These are phyloP conservation scores for Diceros bicornis DNA, from an alignment of 2,797 vertebrate genomes.

Conservation along the genomic window DNA sequence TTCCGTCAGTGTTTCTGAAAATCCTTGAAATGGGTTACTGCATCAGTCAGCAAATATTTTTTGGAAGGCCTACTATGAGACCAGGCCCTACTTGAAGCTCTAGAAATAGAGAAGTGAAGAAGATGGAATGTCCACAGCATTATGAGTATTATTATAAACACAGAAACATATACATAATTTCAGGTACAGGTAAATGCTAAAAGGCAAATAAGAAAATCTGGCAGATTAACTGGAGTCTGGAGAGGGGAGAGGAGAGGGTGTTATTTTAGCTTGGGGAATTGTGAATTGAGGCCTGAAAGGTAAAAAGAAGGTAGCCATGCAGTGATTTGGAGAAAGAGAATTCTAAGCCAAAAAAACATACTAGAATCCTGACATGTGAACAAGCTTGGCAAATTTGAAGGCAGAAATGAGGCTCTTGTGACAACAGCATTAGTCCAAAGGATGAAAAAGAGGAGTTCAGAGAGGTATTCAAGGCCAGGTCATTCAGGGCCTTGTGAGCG, in stretches of 20 bases:
- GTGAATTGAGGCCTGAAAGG: neutral
- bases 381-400: neutral
- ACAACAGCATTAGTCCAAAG: neutral
- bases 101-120: neutral
- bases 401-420: neutral
- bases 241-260: fast-evolving
- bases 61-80: neutral
- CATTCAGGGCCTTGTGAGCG: neutral
- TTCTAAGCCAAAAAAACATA: neutral
- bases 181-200: neutral
- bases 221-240: neutral
- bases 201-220: neutral
- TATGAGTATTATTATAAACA: neutral
- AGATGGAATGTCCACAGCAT: neutral
- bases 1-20: conserved; percentile 9
- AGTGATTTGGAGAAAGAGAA: neutral
- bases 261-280: neutral
- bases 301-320: neutral
- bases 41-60: neutral
- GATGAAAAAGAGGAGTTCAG: neutral
- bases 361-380: neutral
- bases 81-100: neutral
- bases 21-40: neutral
- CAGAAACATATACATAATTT: neutral
- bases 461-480: neutral